A percentile compares a stretch with the other conserved stretches of the same genome.
Evolutionary conservation across 2,113 vertebrate genomes (phyloP).

Genomic region (Chrysemys picta): DNA sequence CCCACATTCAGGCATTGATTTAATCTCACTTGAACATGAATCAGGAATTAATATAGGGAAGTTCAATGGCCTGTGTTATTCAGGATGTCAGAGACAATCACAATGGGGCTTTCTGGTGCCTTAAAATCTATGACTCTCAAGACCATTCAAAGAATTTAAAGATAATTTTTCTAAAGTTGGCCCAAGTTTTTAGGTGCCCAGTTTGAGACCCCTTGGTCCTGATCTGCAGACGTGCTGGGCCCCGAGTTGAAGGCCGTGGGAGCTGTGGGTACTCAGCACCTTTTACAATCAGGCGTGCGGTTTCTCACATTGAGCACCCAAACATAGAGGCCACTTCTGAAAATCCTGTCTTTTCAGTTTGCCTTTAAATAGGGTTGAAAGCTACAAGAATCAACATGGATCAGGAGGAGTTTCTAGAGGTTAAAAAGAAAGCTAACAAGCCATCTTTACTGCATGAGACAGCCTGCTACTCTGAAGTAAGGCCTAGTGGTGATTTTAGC

Average conservation of each 20-base stretch:
- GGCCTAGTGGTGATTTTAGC: constrained; percentile 16
- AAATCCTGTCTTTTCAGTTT: neutral
- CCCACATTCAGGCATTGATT: neutral
- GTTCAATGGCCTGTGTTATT: neutral
- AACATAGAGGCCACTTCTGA: neutral
- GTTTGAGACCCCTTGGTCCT: neutral
- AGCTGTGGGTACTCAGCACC: neutral
- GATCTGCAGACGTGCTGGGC: neutral
- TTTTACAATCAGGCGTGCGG: neutral
- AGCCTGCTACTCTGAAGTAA: constrained; percentile 36
- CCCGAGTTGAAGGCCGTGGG: fast-evolving
- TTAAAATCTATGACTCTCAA: neutral
- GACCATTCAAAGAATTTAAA: neutral
- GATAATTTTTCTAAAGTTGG: neutral
- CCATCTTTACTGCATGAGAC: constrained; percentile 27
- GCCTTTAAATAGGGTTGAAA: neutral
- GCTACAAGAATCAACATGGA: neutral
- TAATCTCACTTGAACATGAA: neutral
- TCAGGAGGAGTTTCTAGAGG: neutral
- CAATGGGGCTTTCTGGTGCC: neutral
- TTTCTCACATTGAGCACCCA: neutral
- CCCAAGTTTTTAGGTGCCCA: neutral
- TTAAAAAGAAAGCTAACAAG: constrained; percentile 36
- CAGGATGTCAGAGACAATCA: neutral
- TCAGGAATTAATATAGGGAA: neutral